phyloP scores from a whole-genome alignment of 92 coral and sea anemone genomes.

The Porites lobata region DNA sequence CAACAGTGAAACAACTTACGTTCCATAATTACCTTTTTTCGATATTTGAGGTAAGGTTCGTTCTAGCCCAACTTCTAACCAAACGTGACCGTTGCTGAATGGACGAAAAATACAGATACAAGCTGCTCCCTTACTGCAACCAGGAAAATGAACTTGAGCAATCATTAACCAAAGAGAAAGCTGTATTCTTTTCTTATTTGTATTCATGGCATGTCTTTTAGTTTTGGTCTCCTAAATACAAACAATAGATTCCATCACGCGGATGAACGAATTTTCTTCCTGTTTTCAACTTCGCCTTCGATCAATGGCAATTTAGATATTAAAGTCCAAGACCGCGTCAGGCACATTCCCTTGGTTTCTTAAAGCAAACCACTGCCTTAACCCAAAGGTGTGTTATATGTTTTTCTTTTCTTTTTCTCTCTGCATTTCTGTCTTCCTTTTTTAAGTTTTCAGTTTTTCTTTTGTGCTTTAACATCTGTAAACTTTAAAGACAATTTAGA shows the following conservation, averaged over 20 bases:
- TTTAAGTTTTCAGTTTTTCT: not conserved
- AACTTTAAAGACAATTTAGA: not conserved
- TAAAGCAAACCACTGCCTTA: not conserved
- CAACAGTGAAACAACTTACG: conserved; percentile 1
- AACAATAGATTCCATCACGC: conserved; percentile 4
- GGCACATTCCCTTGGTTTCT: conserved; percentile 7
- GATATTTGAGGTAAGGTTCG: not conserved
- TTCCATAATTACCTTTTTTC: not conserved
- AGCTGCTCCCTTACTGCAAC: not conserved
- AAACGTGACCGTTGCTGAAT: not conserved
- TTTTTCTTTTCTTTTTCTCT: not conserved
- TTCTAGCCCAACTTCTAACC: not conserved
- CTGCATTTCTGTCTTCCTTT: not conserved
- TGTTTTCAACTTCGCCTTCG: conserved; percentile 12
- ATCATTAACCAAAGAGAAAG: not conserved
- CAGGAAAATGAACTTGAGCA: not conserved
- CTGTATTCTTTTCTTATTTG: not conserved
- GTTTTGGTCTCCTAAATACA: not conserved
- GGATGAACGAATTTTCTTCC: conserved; percentile 2
- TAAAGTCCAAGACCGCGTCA: not conserved
- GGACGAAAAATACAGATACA: not conserved
- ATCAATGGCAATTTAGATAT: not conserved
- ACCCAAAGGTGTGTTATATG: not conserved
- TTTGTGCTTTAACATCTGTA: not conserved
- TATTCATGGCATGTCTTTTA: conserved; percentile 8